Evolutionary conservation across 2,888 invertebrate genomes (phyloP).

Genomic region (Amiota communis): DNA sequence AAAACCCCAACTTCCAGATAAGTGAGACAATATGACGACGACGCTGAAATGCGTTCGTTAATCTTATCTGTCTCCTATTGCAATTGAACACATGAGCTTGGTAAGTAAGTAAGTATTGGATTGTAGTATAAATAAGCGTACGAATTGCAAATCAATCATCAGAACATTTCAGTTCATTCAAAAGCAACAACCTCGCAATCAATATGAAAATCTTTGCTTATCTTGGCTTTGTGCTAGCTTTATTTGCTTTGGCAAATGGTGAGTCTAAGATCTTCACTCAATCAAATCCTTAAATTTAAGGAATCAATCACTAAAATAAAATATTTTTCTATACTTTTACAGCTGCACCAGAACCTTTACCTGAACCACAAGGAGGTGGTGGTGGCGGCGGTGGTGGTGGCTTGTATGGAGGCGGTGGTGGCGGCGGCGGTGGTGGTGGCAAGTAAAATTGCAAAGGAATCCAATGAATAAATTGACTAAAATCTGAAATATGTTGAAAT

Average conservation of each 20-base stretch:
- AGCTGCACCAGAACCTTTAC: slow-evolving; percentile 25
- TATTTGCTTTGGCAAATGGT: slow-evolving; percentile 41
- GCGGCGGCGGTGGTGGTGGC: slow-evolving; percentile 17
- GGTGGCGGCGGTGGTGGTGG: slow-evolving; percentile 8
- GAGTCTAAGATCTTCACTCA: slow-evolving; percentile 11
- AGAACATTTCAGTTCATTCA: slow-evolving; percentile 4
- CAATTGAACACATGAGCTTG: too few relatives aligned
- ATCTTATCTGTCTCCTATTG: too few relatives aligned
- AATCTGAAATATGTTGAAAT: too few relatives aligned
- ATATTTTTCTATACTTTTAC: neutral
- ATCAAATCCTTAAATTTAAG: neutral
- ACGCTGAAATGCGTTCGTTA: too few relatives aligned
- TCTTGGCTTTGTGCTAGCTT: slow-evolving; percentile 35
- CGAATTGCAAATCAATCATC: neutral
- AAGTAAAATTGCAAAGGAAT: neutral
- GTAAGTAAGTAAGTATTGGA: too few relatives aligned
- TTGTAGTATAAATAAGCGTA: slow-evolving; percentile 15
- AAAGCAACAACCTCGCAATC: neutral
- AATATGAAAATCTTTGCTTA: slow-evolving; percentile 43
- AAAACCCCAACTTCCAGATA: too few relatives aligned
- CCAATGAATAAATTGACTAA: too few relatives aligned
- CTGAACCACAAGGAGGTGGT: slow-evolving; percentile 26
- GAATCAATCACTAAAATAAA: neutral
- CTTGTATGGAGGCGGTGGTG: too few relatives aligned
- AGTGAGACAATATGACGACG: too few relatives aligned